Base-by-base conservation (phyloP, 2,113 vertebrate genomes). In the Leptobrachium ailaonicum region DNA sequence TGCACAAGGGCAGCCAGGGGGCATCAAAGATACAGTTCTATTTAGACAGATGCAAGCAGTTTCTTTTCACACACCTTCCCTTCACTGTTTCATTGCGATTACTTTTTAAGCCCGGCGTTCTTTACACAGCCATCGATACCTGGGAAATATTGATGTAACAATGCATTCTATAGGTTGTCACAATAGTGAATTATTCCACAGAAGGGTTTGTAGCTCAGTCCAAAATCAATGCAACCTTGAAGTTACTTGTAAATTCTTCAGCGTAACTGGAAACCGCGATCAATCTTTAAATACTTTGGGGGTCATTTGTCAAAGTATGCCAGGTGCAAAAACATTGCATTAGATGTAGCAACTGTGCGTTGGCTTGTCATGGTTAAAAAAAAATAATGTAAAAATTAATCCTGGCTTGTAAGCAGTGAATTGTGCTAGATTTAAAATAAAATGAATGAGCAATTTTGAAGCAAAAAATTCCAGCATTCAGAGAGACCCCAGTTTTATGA, bases 21-120 rank as follows among this genome's bases (percentile, higher is more conserved):
- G 79, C 79, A 81, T 81, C 79, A 75, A 81, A 75, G 79, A 60
- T 63, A 81, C 79, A 81, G 72, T 81, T 58, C 79, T 81, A 75
- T 81, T 68, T 74, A 81, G 79, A 63, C 43, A 70, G 76, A 71
- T 62, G 41, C 1, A 10, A 81, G 71, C 58, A 66, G 73, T 67
- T 80, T 73, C 60, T 78, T 20, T 71, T 41, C 7, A 58, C 2
- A 50, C 47, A 50, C 47, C 47, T 79, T 72, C 56, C 68, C 10
- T 70, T 40, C 14, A 12, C 13, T n/a, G 14, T 50, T 70, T 70
- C 44, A 70, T 43, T 54, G n/a, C 47, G 13, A 47, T 47, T 14
- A 41, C 70, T 54, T 11, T 32, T 11, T 72, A 50, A 53, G 50
- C 42, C 69, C 53, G 32, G 64, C 66, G 69, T 69, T 56, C 53